Evolutionary conservation across 2,888 invertebrate species (phyloP), one percentile per base, ranked within the genome.

Genomic region (Cryptocephalus primarius): DNA sequence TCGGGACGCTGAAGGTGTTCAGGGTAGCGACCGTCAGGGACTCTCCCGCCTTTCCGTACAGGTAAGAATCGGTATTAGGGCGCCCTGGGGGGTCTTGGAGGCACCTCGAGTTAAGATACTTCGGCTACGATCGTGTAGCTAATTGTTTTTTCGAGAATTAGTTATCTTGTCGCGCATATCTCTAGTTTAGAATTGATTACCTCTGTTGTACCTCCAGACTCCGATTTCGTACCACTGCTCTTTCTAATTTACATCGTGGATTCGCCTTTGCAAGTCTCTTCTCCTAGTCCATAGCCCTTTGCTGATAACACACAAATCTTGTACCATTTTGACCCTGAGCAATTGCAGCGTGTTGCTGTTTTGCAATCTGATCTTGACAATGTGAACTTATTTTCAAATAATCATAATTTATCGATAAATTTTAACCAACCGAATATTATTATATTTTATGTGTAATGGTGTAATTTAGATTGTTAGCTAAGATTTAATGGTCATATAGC

Each of bases 21-120:
- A 78, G 80, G 51, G 81, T 80, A 33, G 84, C 81, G 0, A 72
- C 74, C 2, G 73, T 88, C 1, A 75, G 79, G 45, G 95, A 96
- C 67, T 80, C 78, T 22, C 96, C 96, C 0, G 75, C 80, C 38
- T 85, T 83, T 63, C 62, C 76, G 1, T 43, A 34, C 32, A 22
- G 22, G 22, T 22, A 22, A 22, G 22, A 22, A 22, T 22, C 22
- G 2, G 22, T 4, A 22, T 22, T 4, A 22, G 22, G 6, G 6
- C 22, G 3, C 22, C 2, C 22, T n/a, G n/a, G n/a, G n/a, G n/a
- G n/a, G n/a, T n/a, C n/a, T n/a, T n/a, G n/a, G n/a, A n/a, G n/a
- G n/a, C n/a, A n/a, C n/a, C n/a, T n/a, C n/a, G n/a, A 22, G 22
- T 22, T 2, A 6, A 22, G 22, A 22, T 22, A 22, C 22, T 22